Evolutionary conservation across 2,888 invertebrate genomes (phyloP), one percentile per base, ranked within the genome.

Genomic region (Cataglyphis livida): DNA sequence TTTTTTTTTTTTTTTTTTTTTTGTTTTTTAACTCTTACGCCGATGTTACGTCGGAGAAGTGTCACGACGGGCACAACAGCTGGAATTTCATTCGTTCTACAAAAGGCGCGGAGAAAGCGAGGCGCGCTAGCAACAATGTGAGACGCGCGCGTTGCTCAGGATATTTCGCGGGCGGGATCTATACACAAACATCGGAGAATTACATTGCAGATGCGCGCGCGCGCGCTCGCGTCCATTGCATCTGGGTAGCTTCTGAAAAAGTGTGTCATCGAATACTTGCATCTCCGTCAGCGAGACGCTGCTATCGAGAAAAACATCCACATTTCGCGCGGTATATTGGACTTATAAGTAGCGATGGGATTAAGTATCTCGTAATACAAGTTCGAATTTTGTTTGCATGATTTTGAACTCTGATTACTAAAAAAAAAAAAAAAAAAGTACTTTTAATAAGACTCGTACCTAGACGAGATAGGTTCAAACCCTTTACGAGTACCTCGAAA

Each of bases 81-180:
- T 41, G 71, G 83, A 79, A 83, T 84, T 81, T 81, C 65, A 84
- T 62, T 82, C 75, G 66, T 61, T 59, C 76, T 65, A 73, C 44
- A 78, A 73, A 84, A 73, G 78, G 78, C 73, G 25, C 70, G 75
- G 83, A 83, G 85, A 85, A 83, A 85, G 81, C 81, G 54, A 65
- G 76, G 61, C 61, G 38, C 38, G 71, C 57, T 61, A 51, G 76
- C 76, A 81, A 85, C 81, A 81, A 83, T 81, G 81, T 79, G 32
- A 76, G 82, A 64, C 48, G 51, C 51, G 48, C 48, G 18, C 75
- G 81, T n/a, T 21, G 81, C 51, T 28, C 57, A 28, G 61, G 73
- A 75, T 75, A 65, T 81, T 68, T 84, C 70, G 78, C 78, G 78
- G 68, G 68, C 59, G 78, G 41, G 15, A n/a, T 18, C 25, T 54